A percentile compares a stretch with the other conserved stretches of the same genome.
These are phyloP conservation scores for Bombus balteatus DNA, from an alignment of 1,140 invertebrate genomes.

Conservation along the genomic window DNA sequence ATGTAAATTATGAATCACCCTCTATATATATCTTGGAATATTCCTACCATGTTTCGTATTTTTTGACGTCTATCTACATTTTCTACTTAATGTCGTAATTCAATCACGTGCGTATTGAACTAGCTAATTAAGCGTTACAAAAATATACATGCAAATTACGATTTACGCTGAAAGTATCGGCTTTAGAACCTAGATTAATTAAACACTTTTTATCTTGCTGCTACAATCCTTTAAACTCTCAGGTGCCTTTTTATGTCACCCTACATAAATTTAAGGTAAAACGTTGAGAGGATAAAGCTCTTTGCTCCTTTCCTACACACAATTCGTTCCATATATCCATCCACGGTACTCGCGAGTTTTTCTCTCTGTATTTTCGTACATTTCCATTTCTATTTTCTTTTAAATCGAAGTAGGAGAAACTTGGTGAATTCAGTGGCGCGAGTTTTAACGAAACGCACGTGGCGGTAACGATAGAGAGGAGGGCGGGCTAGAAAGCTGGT, in stretches of 20 bases:
- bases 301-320: background rate
- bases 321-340: background rate
- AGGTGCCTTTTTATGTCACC: background rate
- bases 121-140: too few species aligned
- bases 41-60: background rate
- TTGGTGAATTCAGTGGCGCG: conserved; percentile 15
- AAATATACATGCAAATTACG: background rate
- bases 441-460: conserved; percentile 14
- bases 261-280: background rate
- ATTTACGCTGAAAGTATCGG: background rate
- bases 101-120: background rate
- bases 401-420: conserved; percentile 33
- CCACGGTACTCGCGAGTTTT: conserved; percentile 6
- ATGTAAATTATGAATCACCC: too few species aligned
- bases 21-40: too few species aligned
- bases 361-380: conserved; percentile 41
- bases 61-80: background rate
- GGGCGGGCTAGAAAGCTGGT: background rate
- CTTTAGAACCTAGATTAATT: background rate
- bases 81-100: background rate
- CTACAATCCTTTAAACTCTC: background rate
- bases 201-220: background rate
- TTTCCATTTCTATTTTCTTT: conserved; percentile 41
- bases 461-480: background rate
- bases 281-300: background rate